Base-by-base conservation (phyloP, 2,797 vertebrate genomes). In the Limnodromus scolopaceus region DNA sequence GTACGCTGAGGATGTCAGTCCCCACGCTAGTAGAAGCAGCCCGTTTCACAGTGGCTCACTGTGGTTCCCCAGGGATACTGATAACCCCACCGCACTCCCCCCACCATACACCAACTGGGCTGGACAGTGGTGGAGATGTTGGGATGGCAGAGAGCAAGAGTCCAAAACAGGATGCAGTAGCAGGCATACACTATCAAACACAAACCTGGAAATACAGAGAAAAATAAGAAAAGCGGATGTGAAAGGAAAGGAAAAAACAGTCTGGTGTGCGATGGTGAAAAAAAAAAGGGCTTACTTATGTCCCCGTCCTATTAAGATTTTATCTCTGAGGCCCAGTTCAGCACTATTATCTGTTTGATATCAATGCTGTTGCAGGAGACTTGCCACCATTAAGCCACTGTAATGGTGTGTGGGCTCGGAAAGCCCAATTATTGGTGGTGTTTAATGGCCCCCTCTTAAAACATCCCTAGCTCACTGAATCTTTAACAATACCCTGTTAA, bases 41-140 rank as follows among this genome's bases (percentile, higher is more conserved):
- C 58, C 22, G 6, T 51, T 74, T 82, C 83, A 39, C 27, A n/a
- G 79, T 3, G 11, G 55, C 72, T 84, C 28, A 28, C 64, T 38
- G 22, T 34, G 46, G 20, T 66, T 58, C 76, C 48, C 49, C 0
- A 2, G 75, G 49, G 34, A 83, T 34, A 48, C 23, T 2, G 4
- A 41, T 2, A 65, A 39, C 16, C 28, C 30, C 65, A 11, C 36
- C 1, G 2, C 27, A 13, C n/a, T 53, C 48, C 30, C 41, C 9
- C 7, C 4, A 5, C 5, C 0, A 9, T 2, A 13, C n/a, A 38
- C 39, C 0, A 0, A 17, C 30, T 0, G 0, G 43, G 27, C 36
- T 54, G 49, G 16, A 28, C 30, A 38, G 20, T 2, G 12, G 16
- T 2, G 39, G 18, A 48, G 28, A 30, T 18, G 11, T 2, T 46